These are phyloP conservation scores for Poecilia velifera DNA, from an alignment of 2,797 vertebrate species.

Conservation along the genomic window DNA sequence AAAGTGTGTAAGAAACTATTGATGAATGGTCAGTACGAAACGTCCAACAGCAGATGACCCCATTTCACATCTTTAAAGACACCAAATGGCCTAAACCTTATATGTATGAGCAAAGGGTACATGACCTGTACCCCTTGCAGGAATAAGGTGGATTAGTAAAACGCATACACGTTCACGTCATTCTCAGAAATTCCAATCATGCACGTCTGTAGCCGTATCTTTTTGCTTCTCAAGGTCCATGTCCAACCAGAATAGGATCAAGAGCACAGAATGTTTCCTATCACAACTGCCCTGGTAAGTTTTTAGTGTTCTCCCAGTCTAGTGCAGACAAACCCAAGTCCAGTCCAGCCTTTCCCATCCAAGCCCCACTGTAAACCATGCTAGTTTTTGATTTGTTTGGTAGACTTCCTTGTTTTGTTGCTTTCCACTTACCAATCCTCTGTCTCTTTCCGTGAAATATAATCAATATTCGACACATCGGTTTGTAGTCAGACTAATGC, in stretches of 20 bases:
- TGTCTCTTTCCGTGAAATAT: slow-evolving; percentile 41
- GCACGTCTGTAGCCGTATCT: slow-evolving; percentile 77
- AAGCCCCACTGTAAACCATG: slow-evolving; percentile 59
- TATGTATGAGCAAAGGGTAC: background rate
- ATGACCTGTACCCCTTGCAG: background rate
- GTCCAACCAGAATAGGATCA: slow-evolving; percentile 79
- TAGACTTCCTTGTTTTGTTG: slow-evolving; percentile 48
- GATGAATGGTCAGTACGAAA: background rate
- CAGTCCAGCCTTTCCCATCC: slow-evolving; percentile 59
- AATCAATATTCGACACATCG: slow-evolving; percentile 31
- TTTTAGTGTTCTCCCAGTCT: slow-evolving; percentile 73
- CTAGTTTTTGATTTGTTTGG: slow-evolving; percentile 50
- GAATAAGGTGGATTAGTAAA: slow-evolving; percentile 11
- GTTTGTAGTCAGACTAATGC: slow-evolving; percentile 41
- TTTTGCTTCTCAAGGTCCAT: slow-evolving; percentile 83
- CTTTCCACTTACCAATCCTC: slow-evolving; percentile 49
- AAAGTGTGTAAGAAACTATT: background rate
- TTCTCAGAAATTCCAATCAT: slow-evolving; percentile 60
- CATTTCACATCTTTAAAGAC: background rate
- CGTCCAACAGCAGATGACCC: background rate
- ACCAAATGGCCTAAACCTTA: background rate
- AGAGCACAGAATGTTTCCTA: slow-evolving; percentile 81
- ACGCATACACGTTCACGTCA: slow-evolving; percentile 53
- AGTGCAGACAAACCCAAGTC: slow-evolving; percentile 64
- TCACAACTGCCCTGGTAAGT: slow-evolving; percentile 82